Evolutionary conservation across 2,888 invertebrate species (phyloP), one percentile per base, ranked within the genome.

Genomic region (Seladonia tumulorum): DNA sequence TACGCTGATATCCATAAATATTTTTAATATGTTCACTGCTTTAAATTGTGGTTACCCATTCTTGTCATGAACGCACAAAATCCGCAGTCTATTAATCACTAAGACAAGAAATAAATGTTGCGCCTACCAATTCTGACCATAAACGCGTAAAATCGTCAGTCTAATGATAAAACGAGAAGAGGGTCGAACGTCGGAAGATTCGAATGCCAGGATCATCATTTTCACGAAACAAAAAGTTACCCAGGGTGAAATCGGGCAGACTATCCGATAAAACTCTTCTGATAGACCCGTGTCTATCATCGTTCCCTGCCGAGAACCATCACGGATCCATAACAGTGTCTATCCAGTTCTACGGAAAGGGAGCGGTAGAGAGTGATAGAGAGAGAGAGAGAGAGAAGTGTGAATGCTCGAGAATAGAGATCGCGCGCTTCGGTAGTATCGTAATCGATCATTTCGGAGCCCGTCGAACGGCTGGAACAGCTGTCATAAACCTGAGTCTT

Each of bases 371-470:
- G 53, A 2, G 7, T 22, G 22, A 5, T 7, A 25, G 60, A n/a
- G 12, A 57, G n/a, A n/a, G n/a, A 57, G n/a, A 25, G 1, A 25
- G 25, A 60, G 25, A 29, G 25, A 60, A 25, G 14, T 25, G n/a
- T 14, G n/a, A 25, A 60, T 22, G 8, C 22, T 22, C 53, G 53
- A 53, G 53, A 53, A 53, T 53, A 53, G 53, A 22, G 22, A 25
- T 25, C 60, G 25, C 60, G 60, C 60, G 60, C 60, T 60, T 16
- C 16, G 53, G 22, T 60, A 60, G 35, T 66, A 66, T 66, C 66
- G 35, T 35, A 29, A 66, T 66, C 66, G 66, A 66, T 29, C 66
- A 66, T 66, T 66, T 66, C 66, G 66, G 35, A 18, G 22, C 66
- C 29, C 35, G 66, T 66, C 66, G 60, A 60, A 60, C 16, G 60